Conservation (phyloP, 2,888 invertebrate species). For the Labia minor region DNA sequence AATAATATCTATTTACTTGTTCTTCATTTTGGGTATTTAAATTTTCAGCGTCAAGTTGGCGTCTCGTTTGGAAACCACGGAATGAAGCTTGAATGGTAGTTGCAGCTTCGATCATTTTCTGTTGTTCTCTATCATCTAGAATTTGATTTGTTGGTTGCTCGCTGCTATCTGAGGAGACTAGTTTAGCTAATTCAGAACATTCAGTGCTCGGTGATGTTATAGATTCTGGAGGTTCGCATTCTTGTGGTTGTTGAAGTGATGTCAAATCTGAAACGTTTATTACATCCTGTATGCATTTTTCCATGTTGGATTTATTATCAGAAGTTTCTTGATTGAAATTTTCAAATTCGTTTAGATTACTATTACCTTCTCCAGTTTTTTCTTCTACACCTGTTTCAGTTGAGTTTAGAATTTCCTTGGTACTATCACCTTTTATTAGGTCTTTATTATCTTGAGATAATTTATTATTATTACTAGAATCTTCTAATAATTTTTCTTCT, state of each 20-base stretch:
- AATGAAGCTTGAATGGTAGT: constrained; percentile 21
- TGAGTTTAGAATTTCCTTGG: too few relatives aligned
- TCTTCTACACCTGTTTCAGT: too few relatives aligned
- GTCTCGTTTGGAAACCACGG: constrained; percentile 19
- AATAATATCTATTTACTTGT: background rate
- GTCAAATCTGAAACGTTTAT: constrained; percentile 19
- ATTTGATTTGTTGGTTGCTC: background rate
- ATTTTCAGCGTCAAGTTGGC: constrained; percentile 14
- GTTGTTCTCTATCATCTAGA: background rate
- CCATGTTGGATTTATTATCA: too few relatives aligned
- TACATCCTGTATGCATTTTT: too few relatives aligned
- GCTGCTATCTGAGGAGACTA: background rate
- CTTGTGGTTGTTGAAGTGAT: constrained; percentile 24
- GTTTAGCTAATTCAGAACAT: constrained; percentile 13
- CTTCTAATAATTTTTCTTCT: background rate
- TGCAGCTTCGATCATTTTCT: constrained; percentile 21
- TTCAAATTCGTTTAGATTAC: too few relatives aligned
- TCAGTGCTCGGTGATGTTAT: background rate
- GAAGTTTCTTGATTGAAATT: too few relatives aligned
- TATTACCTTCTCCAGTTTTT: too few relatives aligned
- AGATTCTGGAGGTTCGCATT: constrained; percentile 24
- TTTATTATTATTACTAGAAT: background rate
- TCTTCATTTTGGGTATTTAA: background rate
- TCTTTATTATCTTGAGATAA: background rate
- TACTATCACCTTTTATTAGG: background rate